Evolutionary conservation across 2,797 vertebrate species (phyloP).

Genomic region (Propithecus perrieri): DNA sequence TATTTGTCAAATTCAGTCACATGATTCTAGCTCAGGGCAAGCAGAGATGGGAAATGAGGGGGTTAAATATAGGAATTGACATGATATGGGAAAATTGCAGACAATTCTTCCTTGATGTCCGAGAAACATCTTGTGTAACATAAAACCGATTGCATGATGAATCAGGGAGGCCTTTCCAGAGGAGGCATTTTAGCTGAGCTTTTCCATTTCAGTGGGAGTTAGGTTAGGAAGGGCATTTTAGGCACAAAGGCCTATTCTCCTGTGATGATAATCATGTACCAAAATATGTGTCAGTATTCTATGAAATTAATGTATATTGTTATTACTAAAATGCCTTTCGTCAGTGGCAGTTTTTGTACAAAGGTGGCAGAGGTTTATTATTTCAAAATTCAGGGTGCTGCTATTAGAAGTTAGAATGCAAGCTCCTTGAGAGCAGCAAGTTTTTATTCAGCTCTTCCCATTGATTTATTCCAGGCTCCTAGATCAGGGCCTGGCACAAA

Average conservation of each 20-base stretch:
- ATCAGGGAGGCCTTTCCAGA: background rate
- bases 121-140: background rate
- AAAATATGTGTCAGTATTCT: background rate
- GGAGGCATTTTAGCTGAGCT: background rate
- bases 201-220: background rate
- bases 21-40: background rate
- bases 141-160: background rate
- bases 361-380: background rate
- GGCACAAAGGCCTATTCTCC: background rate
- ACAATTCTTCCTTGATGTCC: background rate
- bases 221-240: background rate
- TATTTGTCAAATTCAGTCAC: background rate
- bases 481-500: background rate
- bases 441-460: background rate
- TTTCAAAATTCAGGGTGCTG: background rate
- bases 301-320: background rate
- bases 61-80: background rate
- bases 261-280: background rate
- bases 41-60: background rate
- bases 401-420: background rate
- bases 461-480: background rate
- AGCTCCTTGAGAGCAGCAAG: background rate
- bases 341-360: background rate
- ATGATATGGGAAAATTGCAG: background rate
- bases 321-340: background rate